Evolutionary conservation across 2,113 vertebrate genomes (phyloP).

Genomic region (Brachyhypopomus occidentalis): DNA sequence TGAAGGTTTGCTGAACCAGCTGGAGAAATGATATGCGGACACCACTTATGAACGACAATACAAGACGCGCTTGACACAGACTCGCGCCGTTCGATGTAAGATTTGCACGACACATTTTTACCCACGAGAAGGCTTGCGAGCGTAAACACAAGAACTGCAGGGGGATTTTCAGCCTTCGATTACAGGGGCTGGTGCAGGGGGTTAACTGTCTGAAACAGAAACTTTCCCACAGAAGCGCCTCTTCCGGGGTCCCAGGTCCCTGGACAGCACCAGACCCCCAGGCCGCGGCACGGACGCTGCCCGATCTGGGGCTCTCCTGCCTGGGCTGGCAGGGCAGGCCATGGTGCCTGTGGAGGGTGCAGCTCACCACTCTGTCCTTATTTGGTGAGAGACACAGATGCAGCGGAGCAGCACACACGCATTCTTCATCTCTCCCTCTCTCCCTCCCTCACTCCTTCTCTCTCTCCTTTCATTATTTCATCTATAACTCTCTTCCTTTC

Average conservation of each 20-base stretch:
- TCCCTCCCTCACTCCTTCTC: slow-evolving; percentile 4
- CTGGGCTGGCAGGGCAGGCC: neutral
- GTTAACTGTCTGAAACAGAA: neutral
- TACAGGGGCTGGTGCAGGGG: slow-evolving; percentile 7
- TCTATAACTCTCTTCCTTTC: neutral
- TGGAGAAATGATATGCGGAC: too few relatives aligned
- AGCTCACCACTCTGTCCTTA: slow-evolving; percentile 68
- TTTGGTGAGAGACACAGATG: slow-evolving; percentile 64
- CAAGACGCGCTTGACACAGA: neutral
- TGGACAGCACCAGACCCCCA: neutral
- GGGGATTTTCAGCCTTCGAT: neutral
- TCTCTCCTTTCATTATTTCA: neutral
- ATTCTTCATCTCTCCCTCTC: slow-evolving; percentile 36
- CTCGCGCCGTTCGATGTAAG: neutral
- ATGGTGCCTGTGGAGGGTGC: slow-evolving; percentile 32
- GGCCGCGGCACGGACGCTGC: neutral
- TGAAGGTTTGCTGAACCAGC: too few relatives aligned
- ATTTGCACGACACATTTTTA: neutral
- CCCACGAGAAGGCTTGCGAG: neutral
- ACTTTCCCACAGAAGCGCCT: neutral
- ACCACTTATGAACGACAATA: too few relatives aligned
- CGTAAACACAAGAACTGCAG: neutral
- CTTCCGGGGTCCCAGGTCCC: neutral
- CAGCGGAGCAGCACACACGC: neutral
- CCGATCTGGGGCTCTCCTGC: neutral